Evolutionary conservation across 35 echinoderm and acorn worm genomes (phyloP).

Genomic region (Diadema setosum): DNA sequence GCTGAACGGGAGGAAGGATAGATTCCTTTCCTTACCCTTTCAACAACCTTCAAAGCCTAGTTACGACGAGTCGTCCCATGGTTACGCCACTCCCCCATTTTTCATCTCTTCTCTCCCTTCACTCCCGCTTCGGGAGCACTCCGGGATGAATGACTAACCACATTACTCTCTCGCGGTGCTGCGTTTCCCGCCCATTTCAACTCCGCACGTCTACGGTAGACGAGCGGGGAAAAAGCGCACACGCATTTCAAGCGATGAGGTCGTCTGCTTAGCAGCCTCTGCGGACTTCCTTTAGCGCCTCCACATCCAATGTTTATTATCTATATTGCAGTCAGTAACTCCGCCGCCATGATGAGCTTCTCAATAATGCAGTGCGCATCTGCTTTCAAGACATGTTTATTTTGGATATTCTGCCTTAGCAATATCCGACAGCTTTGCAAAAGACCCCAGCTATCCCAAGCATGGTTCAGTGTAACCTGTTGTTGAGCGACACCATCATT

Average conservation of each 20-base stretch:
- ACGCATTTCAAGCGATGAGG: not conserved
- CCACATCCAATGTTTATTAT: not conserved
- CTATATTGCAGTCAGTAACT: not conserved
- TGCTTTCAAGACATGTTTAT: no score
- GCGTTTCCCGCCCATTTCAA: conserved; percentile 1
- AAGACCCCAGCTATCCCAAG: no score
- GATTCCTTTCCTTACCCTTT: not conserved
- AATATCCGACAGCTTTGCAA: no score
- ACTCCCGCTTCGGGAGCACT: not conserved
- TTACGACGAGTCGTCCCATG: not conserved
- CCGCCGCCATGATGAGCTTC: no score
- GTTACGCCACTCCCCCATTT: conserved; percentile 12
- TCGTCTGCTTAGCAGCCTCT: not conserved
- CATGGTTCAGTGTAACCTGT: no score
- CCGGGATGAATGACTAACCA: conserved; percentile 22
- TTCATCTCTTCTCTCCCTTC: not conserved
- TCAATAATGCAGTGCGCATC: no score
- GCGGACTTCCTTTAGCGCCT: not conserved
- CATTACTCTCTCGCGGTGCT: not conserved
- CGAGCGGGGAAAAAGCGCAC: not conserved
- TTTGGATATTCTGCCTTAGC: no score
- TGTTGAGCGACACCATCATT: no score
- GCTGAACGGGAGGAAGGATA: no score
- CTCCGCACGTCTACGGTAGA: not conserved
- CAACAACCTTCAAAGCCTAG: not conserved